Conservation (phyloP, 1,140 invertebrate species). For the Cotesia glomerata region DNA sequence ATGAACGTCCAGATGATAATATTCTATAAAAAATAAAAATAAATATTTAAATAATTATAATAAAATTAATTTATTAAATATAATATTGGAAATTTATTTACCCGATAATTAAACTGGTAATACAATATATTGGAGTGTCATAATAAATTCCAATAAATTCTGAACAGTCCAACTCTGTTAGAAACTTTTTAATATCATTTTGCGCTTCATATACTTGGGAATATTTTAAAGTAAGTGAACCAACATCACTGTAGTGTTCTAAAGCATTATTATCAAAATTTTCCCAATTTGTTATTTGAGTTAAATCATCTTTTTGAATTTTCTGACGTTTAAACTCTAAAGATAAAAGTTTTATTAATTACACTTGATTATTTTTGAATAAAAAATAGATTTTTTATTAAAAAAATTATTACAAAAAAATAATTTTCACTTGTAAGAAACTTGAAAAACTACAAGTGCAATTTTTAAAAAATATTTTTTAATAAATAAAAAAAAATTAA, state of each 20-base stretch:
- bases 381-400: too few relatives aligned
- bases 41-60: neutral
- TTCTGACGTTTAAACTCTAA: too few relatives aligned
- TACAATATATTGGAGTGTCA: slow-evolving; percentile 41
- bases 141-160: slow-evolving; percentile 48
- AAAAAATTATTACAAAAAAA: too few relatives aligned
- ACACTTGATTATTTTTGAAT: too few relatives aligned
- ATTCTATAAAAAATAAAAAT: slow-evolving; percentile 44
- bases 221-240: slow-evolving; percentile 33
- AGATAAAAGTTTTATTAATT: too few relatives aligned
- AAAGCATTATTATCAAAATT: neutral
- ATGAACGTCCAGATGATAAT: slow-evolving; percentile 39
- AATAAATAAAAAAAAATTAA: too few relatives aligned
- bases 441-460: too few relatives aligned
- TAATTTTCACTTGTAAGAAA: too few relatives aligned
- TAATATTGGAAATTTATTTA: slow-evolving; percentile 32
- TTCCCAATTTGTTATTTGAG: slow-evolving; percentile 3
- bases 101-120: slow-evolving; percentile 51
- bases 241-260: neutral
- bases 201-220: slow-evolving; percentile 32
- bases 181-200: slow-evolving; percentile 26
- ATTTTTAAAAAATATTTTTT: too few relatives aligned
- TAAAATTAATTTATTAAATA: neutral
- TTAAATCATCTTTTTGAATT: neutral
- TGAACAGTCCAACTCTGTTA: slow-evolving; percentile 20